Evolutionary conservation across 2,113 vertebrate species (phyloP).

Genomic region (Forbesichthys papilliferus): DNA sequence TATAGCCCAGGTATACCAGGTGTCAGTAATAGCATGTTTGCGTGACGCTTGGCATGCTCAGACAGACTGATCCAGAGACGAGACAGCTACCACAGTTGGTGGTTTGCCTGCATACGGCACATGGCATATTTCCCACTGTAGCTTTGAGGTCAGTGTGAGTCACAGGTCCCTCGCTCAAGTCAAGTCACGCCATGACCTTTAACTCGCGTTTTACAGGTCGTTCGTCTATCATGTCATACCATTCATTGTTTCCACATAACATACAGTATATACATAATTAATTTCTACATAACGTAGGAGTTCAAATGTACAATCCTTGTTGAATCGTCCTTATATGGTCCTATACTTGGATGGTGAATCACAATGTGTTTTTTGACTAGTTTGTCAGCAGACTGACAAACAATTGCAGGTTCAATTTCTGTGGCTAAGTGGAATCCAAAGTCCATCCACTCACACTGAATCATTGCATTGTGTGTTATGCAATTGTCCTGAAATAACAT

Average conservation of each 20-base stretch:
- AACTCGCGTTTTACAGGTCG: no score
- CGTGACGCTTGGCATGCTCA: slow-evolving; percentile 27
- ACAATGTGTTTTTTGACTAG: no score
- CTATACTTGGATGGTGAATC: no score
- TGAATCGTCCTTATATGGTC: no score
- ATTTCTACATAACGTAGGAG: no score
- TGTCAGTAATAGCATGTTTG: slow-evolving; percentile 36
- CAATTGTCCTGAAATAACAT: neutral
- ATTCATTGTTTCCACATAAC: no score
- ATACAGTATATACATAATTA: no score
- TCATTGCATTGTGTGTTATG: neutral
- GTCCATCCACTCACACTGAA: slow-evolving; percentile 3
- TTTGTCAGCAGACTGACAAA: neutral
- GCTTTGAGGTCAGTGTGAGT: neutral
- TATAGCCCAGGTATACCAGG: neutral
- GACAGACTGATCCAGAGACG: slow-evolving; percentile 50
- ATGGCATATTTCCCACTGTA: no score
- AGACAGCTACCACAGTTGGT: slow-evolving; percentile 7
- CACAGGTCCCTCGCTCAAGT: neutral
- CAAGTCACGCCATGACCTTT: no score
- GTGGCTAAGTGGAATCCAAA: neutral
- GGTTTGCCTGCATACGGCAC: neutral
- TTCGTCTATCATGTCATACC: no score
- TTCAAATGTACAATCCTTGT: no score
- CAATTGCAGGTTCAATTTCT: neutral